A percentile compares a stretch with the other conserved stretches of the same genome.
Evolutionary conservation across 2,113 vertebrate species (phyloP).

Genomic region (Microtus pennsylvanicus): DNA sequence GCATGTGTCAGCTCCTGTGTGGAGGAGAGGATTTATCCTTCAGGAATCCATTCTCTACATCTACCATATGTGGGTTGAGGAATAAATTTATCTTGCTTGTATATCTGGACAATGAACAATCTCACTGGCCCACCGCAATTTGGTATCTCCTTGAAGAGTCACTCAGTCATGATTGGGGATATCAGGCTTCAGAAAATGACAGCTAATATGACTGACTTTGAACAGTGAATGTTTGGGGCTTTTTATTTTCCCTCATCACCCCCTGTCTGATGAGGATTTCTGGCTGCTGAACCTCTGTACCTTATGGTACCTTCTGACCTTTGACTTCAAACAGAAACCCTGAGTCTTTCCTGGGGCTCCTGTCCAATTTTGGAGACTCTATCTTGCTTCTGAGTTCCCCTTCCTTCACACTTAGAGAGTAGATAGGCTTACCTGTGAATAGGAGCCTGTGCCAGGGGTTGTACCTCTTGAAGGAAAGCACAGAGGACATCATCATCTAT

Average conservation of each 20-base stretch:
- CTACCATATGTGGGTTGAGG: background rate
- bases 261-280: background rate
- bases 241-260: background rate
- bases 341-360: background rate
- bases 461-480: fast-evolving
- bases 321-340: background rate
- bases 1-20: background rate
- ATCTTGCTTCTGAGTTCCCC: background rate
- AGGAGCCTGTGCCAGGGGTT: background rate
- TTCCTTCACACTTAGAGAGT: background rate
- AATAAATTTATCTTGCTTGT: background rate
- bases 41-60: background rate
- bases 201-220: background rate
- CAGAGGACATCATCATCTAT: background rate
- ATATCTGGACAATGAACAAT: background rate
- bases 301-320: background rate
- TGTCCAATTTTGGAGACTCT: background rate
- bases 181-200: background rate
- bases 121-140: background rate
- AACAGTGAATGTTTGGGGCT: too few relatives aligned
- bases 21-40: background rate
- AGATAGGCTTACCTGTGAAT: background rate
- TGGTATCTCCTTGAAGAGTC: background rate
- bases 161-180: background rate
- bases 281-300: background rate